Conservation (phyloP, 2,113 vertebrate species). For the Smithornis capensis region DNA sequence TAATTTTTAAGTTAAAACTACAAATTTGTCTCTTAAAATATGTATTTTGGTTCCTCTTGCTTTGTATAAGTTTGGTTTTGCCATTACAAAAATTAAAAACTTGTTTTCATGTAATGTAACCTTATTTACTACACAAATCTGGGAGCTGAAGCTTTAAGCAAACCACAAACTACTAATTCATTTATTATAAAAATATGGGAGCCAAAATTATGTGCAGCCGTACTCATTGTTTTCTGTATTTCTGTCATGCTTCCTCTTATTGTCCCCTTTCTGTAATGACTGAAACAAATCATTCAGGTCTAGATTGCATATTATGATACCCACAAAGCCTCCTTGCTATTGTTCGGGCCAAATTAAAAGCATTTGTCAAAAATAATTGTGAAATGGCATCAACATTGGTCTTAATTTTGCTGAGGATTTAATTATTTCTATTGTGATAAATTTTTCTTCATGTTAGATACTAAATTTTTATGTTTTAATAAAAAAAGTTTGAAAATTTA, state of each 20-base stretch:
- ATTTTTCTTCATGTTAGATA: not conserved
- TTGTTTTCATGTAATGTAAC: not conserved
- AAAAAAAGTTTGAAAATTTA: not conserved
- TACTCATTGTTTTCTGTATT: not conserved
- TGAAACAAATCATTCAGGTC: conserved; percentile 14
- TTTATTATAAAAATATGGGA: not conserved
- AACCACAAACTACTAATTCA: not conserved
- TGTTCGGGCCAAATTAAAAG: not conserved
- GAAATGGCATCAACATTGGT: not conserved
- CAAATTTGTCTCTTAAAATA: not conserved
- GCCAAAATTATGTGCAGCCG: not conserved
- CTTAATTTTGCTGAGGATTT: not conserved
- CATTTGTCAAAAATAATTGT: not conserved
- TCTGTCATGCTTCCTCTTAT: not conserved
- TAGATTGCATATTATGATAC: not conserved
- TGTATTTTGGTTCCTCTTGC: not conserved
- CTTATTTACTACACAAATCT: not conserved
- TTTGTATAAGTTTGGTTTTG: not conserved
- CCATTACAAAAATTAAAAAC: not conserved
- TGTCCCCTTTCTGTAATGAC: not conserved
- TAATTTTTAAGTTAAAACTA: not conserved
- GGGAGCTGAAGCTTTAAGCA: not conserved
- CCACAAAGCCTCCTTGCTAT: not conserved
- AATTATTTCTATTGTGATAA: not conserved
- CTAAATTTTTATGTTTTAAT: not conserved